phyloP scores from a whole-genome alignment of 2,888 invertebrate species.

The Amphipoea lucens region DNA sequence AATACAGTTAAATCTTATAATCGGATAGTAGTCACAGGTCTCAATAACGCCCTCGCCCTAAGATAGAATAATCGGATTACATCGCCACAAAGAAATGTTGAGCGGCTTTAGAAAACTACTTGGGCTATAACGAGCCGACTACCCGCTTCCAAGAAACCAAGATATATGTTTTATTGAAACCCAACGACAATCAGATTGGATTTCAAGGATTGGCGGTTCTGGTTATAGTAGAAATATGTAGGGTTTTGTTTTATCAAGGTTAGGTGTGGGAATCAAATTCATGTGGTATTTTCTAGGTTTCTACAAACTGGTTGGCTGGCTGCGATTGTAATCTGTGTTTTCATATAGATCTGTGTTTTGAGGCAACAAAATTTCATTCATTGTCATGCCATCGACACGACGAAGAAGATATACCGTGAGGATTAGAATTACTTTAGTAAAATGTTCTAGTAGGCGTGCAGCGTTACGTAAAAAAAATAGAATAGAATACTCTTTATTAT shows the following conservation, averaged over 20 bases:
- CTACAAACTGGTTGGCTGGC: not conserved
- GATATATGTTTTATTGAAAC: slow-evolving; percentile 61
- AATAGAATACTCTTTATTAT: too few species aligned
- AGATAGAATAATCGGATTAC: slow-evolving; percentile 81
- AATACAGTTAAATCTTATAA: slow-evolving; percentile 61
- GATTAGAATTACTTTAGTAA: not conserved
- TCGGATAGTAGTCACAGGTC: slow-evolving; percentile 65
- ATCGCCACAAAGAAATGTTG: slow-evolving; percentile 75
- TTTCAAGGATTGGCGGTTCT: slow-evolving; percentile 45
- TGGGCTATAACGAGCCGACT: slow-evolving; percentile 60
- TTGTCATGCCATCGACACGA: not conserved
- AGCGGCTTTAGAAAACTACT: slow-evolving; percentile 76
- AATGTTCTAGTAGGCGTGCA: not conserved
- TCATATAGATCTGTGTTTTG: not conserved
- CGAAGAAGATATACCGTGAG: not conserved
- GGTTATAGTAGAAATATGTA: slow-evolving; percentile 10
- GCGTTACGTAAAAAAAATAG: not conserved
- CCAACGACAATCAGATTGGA: slow-evolving; percentile 53
- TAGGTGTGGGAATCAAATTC: not conserved
- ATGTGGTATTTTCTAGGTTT: not conserved
- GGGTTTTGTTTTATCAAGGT: not conserved
- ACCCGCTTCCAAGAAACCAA: slow-evolving; percentile 47
- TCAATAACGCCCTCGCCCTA: slow-evolving; percentile 74
- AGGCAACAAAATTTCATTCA: not conserved
- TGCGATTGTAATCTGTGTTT: not conserved